A percentile compares a stretch with the other conserved stretches of the same genome.
These are phyloP conservation scores for Chelmon rostratus DNA, from an alignment of 2,797 vertebrate genomes.

Conservation along the genomic window DNA sequence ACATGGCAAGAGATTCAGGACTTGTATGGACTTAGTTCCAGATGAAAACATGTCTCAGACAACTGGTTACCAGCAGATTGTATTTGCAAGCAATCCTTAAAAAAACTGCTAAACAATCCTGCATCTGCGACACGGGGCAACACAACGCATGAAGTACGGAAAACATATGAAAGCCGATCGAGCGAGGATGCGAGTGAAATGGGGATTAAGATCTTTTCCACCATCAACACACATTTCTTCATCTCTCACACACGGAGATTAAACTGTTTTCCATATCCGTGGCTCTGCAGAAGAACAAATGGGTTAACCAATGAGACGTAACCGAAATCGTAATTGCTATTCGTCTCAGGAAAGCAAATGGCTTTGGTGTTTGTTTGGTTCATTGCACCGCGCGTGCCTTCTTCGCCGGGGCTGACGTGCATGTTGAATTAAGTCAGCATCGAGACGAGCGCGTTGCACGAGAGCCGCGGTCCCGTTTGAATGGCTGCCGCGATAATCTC, in stretches of 20 bases:
- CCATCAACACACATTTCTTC: conserved; percentile 60
- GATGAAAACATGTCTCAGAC: not conserved
- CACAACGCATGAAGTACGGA: conserved; percentile 31
- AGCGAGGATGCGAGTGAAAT: conserved; percentile 36
- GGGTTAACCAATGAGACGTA: conserved; percentile 77
- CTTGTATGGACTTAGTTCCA: not conserved
- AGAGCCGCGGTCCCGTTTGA: conserved; percentile 40
- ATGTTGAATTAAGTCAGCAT: conserved; percentile 76
- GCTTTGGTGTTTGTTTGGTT: conserved; percentile 77
- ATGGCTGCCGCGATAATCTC: conserved; percentile 58
- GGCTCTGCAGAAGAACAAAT: conserved; percentile 73
- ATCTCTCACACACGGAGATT: conserved; percentile 61
- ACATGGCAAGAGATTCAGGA: not conserved
- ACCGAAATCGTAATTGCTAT: conserved; percentile 78
- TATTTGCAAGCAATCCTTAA: not conserved
- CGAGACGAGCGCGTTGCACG: conserved; percentile 50
- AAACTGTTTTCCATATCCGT: conserved; percentile 65
- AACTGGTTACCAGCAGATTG: not conserved
- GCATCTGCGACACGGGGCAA: conserved; percentile 11
- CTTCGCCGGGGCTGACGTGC: conserved; percentile 57
- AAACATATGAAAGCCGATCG: conserved; percentile 43
- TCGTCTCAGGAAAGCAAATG: conserved; percentile 74
- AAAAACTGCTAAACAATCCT: not conserved
- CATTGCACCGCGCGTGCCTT: conserved; percentile 57
- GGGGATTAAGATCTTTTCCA: conserved; percentile 63